Evolutionary conservation across 2,888 invertebrate species (phyloP), one percentile per base, ranked within the genome.

Genomic region (Drosophila quinaria): DNA sequence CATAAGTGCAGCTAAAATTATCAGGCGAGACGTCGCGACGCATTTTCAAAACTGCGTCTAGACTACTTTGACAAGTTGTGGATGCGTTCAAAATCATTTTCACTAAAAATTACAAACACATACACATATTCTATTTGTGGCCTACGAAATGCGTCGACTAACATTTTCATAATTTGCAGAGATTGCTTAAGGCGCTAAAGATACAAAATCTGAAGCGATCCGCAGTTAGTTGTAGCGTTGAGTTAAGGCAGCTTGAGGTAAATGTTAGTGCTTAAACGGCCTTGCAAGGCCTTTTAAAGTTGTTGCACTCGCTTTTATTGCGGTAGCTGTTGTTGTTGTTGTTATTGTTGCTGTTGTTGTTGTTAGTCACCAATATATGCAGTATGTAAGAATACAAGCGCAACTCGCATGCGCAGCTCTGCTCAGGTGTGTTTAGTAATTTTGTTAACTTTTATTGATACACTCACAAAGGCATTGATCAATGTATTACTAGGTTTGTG

Each of bases 261-360:
- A 76, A 74, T 76, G 60, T 65, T 64, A 67, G 52, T 73, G 73
- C 69, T 75, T 52, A 76, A 85, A 90, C 90, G 90, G 86, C 90
- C 90, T 90, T 90, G 90, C 90, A 90, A 90, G 90, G 90, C 90
- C 90, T 90, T 90, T 90, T 90, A 89, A 89, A 87, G 84, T 87
- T 89, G 87, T 80, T 83, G 87, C 87, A 86, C 86, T 75, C 81
- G 84, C 68, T 61, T 61, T 51, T 59, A 22, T 56, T 61, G 56
- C 37, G 56, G 56, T 49, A 60, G 67, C 55, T 52, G 51, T 42
- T 50, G 54, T 61, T 60, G 56, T 64, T 77, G 80, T 59, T 78
- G 61, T 49, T 49, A 22, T 44, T 52, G 49, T 41, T 61, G 59
- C 33, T 65, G 59, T 52, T 64, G 59, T 52, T 64, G 50, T 47